Evolutionary conservation across 2,888 invertebrate genomes (phyloP).

Genomic region (Lasioglossum zephyrum): DNA sequence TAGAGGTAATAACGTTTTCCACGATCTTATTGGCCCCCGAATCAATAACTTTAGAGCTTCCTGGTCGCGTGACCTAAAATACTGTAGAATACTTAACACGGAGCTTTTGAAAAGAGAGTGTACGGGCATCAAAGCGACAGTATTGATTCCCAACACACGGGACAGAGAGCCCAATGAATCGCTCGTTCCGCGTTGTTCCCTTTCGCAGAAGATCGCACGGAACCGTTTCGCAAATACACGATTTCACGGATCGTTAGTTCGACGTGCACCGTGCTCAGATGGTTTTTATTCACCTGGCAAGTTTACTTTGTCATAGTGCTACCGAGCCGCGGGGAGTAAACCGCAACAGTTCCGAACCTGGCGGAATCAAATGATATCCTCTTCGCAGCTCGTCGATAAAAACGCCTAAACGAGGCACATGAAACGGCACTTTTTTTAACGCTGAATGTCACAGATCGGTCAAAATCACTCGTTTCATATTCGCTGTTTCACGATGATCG

Average conservation of each 20-base stretch:
- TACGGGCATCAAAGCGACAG: not conserved
- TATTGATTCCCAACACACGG: conserved; percentile 5
- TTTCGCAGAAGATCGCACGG: conserved; percentile 28
- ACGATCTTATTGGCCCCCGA: not conserved
- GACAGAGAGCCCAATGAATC: conserved; percentile 13
- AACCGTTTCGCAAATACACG: conserved; percentile 50
- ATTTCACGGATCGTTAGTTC: conserved; percentile 52
- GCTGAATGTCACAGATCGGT: not conserved
- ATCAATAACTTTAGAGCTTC: conserved; percentile 10
- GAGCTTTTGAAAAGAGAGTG: conserved; percentile 6
- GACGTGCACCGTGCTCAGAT: conserved; percentile 21
- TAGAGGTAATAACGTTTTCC: not conserved
- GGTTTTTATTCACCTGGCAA: conserved; percentile 39
- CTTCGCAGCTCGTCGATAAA: not conserved
- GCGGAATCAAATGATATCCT: conserved; percentile 6
- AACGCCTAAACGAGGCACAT: not conserved
- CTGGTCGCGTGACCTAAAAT: conserved; percentile 14
- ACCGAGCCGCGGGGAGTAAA: conserved; percentile 13
- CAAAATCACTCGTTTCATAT: not conserved
- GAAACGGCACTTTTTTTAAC: not conserved
- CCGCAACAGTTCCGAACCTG: conserved; percentile 26
- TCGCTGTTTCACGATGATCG: not conserved
- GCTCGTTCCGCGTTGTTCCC: conserved; percentile 29
- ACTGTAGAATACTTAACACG: not conserved
- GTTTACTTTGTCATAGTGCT: conserved; percentile 36